Evolutionary conservation across 2,888 invertebrate genomes (phyloP).

Genomic region (Philereme transversata): DNA sequence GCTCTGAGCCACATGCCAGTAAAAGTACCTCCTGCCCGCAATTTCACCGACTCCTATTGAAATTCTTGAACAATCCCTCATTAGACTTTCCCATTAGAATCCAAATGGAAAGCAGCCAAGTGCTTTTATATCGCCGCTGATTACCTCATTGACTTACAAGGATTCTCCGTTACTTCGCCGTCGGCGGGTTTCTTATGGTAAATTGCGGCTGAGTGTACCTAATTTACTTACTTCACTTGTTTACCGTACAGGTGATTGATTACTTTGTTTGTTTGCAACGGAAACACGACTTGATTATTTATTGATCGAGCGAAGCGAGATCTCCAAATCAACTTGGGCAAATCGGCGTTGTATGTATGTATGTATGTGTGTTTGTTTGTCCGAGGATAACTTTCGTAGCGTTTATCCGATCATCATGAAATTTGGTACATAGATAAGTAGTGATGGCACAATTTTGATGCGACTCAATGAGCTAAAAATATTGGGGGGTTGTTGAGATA

Average conservation of each 20-base stretch:
- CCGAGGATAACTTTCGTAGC: too few relatives aligned
- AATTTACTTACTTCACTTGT: slow-evolving; percentile 1
- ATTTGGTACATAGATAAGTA: too few relatives aligned
- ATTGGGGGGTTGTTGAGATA: too few relatives aligned
- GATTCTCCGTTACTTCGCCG: slow-evolving; percentile 32
- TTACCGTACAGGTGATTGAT: slow-evolving; percentile 28
- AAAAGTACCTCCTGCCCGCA: neutral
- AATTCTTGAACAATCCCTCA: slow-evolving; percentile 27
- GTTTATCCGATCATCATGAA: too few relatives aligned
- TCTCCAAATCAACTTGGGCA: too few relatives aligned
- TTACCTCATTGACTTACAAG: slow-evolving; percentile 35
- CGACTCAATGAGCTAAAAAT: too few relatives aligned
- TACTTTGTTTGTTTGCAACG: slow-evolving; percentile 14
- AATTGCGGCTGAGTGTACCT: slow-evolving; percentile 12
- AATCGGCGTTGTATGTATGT: too few relatives aligned
- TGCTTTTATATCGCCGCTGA: slow-evolving; percentile 40
- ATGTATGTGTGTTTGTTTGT: too few relatives aligned
- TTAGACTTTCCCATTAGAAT: slow-evolving; percentile 34
- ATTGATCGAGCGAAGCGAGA: neutral
- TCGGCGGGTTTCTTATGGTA: slow-evolving; percentile 25
- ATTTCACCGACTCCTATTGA: slow-evolving; percentile 16
- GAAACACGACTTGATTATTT: slow-evolving; percentile 20
- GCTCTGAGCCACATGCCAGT: too few relatives aligned
- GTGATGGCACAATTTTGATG: too few relatives aligned
- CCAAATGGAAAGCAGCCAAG: slow-evolving; percentile 31